These are phyloP conservation scores for Psammodynastes pulverulentus DNA, from an alignment of 2,113 vertebrate species.

Conservation along the genomic window DNA sequence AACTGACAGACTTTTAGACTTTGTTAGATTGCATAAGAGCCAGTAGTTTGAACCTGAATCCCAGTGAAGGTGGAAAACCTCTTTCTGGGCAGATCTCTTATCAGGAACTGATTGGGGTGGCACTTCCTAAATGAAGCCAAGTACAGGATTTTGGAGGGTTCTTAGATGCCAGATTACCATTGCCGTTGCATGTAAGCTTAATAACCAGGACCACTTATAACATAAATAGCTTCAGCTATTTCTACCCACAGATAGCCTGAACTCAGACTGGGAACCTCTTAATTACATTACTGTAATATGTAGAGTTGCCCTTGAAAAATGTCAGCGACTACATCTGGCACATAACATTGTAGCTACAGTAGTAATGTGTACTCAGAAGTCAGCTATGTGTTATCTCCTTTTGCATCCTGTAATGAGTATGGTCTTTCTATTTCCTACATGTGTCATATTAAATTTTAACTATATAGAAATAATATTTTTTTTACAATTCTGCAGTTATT, in stretches of 20 bases:
- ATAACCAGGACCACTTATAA: not conserved
- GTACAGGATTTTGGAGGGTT: not conserved
- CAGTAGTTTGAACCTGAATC: not conserved
- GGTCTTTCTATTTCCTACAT: not conserved
- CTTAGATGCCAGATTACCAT: no score
- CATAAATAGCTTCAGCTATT: not conserved
- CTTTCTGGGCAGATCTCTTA: no score
- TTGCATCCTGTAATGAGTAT: not conserved
- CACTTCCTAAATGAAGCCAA: not conserved
- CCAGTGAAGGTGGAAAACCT: not conserved
- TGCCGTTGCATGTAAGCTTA: not conserved
- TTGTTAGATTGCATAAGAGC: not conserved
- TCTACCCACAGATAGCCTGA: not conserved
- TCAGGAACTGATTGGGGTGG: not conserved
- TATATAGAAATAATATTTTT: not conserved
- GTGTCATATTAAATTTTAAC: not conserved
- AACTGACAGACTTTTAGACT: not conserved
- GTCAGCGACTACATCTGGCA: not conserved
- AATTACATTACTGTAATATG: not conserved
- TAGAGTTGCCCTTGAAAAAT: not conserved
- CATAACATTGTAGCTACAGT: not conserved
- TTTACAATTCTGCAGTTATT: not conserved
- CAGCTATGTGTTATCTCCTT: not conserved
- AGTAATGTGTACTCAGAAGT: not conserved
- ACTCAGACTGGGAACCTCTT: not conserved